These are phyloP conservation scores for Probosciger aterrimus DNA, from an alignment of 2,113 vertebrate species.

Conservation along the genomic window DNA sequence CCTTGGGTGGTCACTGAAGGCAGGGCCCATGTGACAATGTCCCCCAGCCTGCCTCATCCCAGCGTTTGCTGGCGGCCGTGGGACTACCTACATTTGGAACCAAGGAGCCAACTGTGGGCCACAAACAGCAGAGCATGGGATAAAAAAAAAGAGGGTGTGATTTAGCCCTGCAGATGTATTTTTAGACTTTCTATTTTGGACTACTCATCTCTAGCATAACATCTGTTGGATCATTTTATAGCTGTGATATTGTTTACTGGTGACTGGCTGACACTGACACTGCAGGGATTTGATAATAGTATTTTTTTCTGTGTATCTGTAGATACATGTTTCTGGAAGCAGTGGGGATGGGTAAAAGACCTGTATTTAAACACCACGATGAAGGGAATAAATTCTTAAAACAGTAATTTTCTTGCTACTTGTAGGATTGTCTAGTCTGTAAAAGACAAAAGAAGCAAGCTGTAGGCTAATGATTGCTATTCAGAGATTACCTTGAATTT, in stretches of 20 bases:
- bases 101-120: neutral
- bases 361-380: neutral
- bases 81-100: neutral
- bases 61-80: accelerated
- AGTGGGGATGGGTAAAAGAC: accelerated
- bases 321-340: neutral
- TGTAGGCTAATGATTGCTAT: neutral
- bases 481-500: conserved; percentile 41
- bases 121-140: conserved; percentile 1
- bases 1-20: neutral
- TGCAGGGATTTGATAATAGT: conserved; percentile 6
- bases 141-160: conserved; percentile 38
- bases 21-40: accelerated
- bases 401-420: neutral
- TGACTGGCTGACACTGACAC: conserved; percentile 38
- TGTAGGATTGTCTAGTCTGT: neutral
- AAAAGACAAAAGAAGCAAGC: conserved; percentile 21
- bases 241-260: conserved; percentile 65
- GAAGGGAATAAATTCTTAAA: neutral
- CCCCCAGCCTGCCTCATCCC: neutral
- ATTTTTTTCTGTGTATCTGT: conserved; percentile 1
- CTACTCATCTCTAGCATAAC: conserved; percentile 65
- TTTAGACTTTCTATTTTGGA: conserved; percentile 67
- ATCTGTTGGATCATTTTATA: conserved; percentile 66
- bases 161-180: conserved; percentile 47